A percentile compares a stretch with the other conserved stretches of the same genome.
These are phyloP conservation scores for Phrynocephalus versicolor DNA, from an alignment of 2,113 vertebrate species.

Conservation along the genomic window DNA sequence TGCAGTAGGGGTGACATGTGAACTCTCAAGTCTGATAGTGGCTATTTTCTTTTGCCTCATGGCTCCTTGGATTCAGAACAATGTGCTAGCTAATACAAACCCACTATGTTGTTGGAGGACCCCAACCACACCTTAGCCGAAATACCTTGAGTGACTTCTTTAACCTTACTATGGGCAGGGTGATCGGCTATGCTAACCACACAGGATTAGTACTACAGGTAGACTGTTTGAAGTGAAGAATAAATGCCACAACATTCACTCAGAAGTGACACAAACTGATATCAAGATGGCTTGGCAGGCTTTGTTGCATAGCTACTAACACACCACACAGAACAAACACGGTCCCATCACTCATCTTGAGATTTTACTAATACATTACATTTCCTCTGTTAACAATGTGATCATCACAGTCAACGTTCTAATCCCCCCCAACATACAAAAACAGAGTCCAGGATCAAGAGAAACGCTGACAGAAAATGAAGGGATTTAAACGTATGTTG, in stretches of 20 bases:
- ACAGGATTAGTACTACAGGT: slow-evolving; percentile 49
- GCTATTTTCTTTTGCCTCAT: background rate
- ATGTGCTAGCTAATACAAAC: slow-evolving; percentile 7
- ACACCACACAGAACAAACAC: slow-evolving; percentile 35
- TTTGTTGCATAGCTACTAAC: slow-evolving; percentile 40
- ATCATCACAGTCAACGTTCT: slow-evolving; percentile 52
- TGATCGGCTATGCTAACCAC: slow-evolving; percentile 40
- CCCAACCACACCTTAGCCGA: slow-evolving; percentile 22
- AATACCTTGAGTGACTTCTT: slow-evolving; percentile 32
- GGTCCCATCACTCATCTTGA: slow-evolving; percentile 50
- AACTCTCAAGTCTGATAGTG: background rate
- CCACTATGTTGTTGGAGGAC: slow-evolving; percentile 17
- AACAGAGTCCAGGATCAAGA: slow-evolving; percentile 61
- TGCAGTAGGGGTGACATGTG: background rate
- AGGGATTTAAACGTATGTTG: slow-evolving; percentile 54
- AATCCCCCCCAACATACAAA: slow-evolving; percentile 54
- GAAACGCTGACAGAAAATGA: slow-evolving; percentile 14
- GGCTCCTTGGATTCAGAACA: background rate
- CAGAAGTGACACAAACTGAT: slow-evolving; percentile 16
- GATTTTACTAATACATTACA: slow-evolving; percentile 48
- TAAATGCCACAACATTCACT: slow-evolving; percentile 37
- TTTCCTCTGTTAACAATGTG: slow-evolving; percentile 63
- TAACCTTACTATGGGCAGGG: slow-evolving; percentile 21
- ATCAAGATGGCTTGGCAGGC: background rate
- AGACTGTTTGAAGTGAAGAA: slow-evolving; percentile 41